phyloP scores from a whole-genome alignment of 2,888 invertebrate species.

The Zhengitettix transpicula region DNA sequence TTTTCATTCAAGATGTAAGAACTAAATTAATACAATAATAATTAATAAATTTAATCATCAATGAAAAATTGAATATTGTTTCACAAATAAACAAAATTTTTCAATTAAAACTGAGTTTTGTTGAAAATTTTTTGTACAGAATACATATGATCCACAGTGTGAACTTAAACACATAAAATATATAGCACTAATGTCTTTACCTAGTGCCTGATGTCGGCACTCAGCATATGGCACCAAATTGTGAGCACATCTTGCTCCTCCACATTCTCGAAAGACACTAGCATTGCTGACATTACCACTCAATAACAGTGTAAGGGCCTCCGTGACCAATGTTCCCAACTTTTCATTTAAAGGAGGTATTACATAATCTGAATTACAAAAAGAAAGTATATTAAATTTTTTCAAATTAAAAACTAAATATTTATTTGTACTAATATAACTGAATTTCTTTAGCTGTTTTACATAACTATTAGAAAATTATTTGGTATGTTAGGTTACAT shows the following conservation, averaged over 20 bases:
- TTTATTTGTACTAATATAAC: too few species aligned
- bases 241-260: slow-evolving; percentile 83
- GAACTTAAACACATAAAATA: too few species aligned
- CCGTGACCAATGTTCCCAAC: slow-evolving; percentile 71
- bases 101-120: too few species aligned
- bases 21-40: too few species aligned
- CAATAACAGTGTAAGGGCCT: slow-evolving; percentile 68
- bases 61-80: too few species aligned
- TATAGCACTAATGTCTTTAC: slow-evolving; percentile 21
- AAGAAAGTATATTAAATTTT: background rate
- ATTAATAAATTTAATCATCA: too few species aligned
- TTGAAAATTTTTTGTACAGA: too few species aligned
- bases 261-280: slow-evolving; percentile 82
- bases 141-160: too few species aligned
- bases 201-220: slow-evolving; percentile 67
- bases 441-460: too few species aligned
- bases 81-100: too few species aligned
- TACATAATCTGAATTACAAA: slow-evolving; percentile 13
- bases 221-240: slow-evolving; percentile 70
- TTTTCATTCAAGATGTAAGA: too few species aligned
- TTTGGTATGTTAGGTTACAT: too few species aligned
- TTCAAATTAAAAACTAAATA: background rate
- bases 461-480: background rate
- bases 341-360: slow-evolving; percentile 46
- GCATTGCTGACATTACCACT: slow-evolving; percentile 77